Evolutionary conservation across 2,113 vertebrate genomes (phyloP), one percentile per base, ranked within the genome.

Genomic region (Taurulus bubalis): DNA sequence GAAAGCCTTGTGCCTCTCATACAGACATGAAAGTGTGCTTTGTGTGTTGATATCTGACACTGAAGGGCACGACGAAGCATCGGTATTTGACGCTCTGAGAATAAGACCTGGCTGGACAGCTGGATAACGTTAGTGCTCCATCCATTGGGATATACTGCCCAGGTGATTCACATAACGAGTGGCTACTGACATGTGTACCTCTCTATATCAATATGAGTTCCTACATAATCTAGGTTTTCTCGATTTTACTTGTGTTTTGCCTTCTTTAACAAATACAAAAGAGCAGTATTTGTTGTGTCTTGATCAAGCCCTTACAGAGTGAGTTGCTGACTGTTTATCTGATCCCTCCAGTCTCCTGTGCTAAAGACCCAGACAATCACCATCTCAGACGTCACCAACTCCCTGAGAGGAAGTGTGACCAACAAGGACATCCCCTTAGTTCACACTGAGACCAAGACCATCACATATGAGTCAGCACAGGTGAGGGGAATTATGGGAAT

Each of bases 361-460:
- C 95, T 99, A 91, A 98, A 97, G 94, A 99, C 96, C 8, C 97
- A 99, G 93, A 98, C 96, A 0, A 96, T 99, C 94, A 99, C 97
- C 87, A 97, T 99, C 93, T 97, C 98, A 1, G 97, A 99, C 1
- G 89, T 96, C 74, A 96, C 96, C 92, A 96, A 94, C 20, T 93
- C 96, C 12, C 56, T 93, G 77, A 96, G 97, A 90, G 96, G 96
- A 4, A 96, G 96, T 80, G 96, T 97, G 77, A 93, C 96, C 87
- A 97, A 96, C 11, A 97, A 96, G 93, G 97, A 99, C 11, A 94
- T 96, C 16, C 98, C 98, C 4, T 95, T 99, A 12, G 96, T 99
- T 82, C 98, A 99, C 89, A 99, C 98, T 0, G 98, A 99, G 89
- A 99, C 97, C 9, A 99, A 99, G 94, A 99, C 98, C 88, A 98